Evolutionary conservation across 2,888 invertebrate genomes (phyloP).

Genomic region (Liopterus haemorrhoidalis): DNA sequence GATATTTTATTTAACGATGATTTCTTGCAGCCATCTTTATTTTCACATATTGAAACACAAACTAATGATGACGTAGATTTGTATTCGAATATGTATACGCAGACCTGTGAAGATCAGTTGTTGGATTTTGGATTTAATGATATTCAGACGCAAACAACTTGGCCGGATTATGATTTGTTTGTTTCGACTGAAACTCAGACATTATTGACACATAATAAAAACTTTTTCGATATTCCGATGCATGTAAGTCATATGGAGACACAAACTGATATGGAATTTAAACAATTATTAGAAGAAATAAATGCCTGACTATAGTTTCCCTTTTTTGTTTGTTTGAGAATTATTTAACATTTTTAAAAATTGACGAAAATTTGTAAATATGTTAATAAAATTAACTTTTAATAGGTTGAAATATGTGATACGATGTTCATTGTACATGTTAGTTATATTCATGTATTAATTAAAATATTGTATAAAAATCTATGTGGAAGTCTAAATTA

Average conservation of each 20-base stretch:
- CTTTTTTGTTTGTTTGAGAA: conserved; percentile 27
- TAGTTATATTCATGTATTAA: not conserved
- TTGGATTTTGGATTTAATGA: conserved; percentile 54
- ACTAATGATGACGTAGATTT: conserved; percentile 46
- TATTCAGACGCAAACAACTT: conserved; percentile 60
- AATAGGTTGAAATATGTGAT: not conserved
- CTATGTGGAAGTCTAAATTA: too few species aligned
- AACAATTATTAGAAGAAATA: conserved; percentile 43
- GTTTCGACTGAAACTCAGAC: conserved; percentile 59
- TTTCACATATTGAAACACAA: conserved; percentile 42
- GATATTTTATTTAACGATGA: conserved; percentile 44
- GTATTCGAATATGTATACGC: conserved; percentile 48
- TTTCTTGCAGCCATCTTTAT: conserved; percentile 39
- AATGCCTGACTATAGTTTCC: conserved; percentile 43
- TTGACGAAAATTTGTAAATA: conserved; percentile 8
- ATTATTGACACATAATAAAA: conserved; percentile 37
- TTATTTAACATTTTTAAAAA: conserved; percentile 12
- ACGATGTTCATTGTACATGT: not conserved
- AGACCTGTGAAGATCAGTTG: conserved; percentile 53
- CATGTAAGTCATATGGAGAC: conserved; percentile 49
- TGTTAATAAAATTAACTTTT: conserved; percentile 6
- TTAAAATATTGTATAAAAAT: not conserved
- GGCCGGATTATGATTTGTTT: conserved; percentile 51
- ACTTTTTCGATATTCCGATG: conserved; percentile 22
- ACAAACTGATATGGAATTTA: conserved; percentile 48